Percentiles rank a stretch among this genome's conserved stretches.
Conservation (phyloP, 2,797 vertebrate genomes). For the Notolabrus celidotus region DNA sequence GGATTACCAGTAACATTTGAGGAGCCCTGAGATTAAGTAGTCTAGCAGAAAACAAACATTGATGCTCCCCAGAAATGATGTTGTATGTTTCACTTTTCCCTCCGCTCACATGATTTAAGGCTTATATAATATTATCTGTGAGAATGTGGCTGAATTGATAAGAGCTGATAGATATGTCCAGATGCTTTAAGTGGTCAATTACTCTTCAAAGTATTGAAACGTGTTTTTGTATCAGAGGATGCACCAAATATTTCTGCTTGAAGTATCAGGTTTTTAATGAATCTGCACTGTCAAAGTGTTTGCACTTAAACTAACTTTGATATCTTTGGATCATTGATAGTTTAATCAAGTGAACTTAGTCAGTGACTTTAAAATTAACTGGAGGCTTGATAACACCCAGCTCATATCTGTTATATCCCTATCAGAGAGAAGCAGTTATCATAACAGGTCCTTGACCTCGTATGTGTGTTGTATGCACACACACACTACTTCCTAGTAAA, state of each 20-base stretch:
- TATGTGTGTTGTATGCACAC: background rate
- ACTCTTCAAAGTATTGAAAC: background rate
- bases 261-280: background rate
- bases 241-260: background rate
- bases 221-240: no score
- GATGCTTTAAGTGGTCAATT: background rate
- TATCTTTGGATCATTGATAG: background rate
- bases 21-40: background rate
- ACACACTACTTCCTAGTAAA: conserved; percentile 32
- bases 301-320: background rate
- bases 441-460: conserved; percentile 44
- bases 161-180: no score
- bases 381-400: conserved; percentile 8
- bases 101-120: background rate
- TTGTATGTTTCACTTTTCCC: background rate
- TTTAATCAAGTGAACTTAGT: conserved; percentile 10
- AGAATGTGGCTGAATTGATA: background rate
- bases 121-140: background rate
- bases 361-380: background rate
- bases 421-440: conserved; percentile 21
- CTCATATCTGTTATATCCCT: conserved; percentile 22
- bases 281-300: background rate
- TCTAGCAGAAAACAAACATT: background rate
- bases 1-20: background rate
- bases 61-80: background rate